Evolutionary conservation across 2,888 invertebrate species (phyloP).

Genomic region (Formica aserva): DNA sequence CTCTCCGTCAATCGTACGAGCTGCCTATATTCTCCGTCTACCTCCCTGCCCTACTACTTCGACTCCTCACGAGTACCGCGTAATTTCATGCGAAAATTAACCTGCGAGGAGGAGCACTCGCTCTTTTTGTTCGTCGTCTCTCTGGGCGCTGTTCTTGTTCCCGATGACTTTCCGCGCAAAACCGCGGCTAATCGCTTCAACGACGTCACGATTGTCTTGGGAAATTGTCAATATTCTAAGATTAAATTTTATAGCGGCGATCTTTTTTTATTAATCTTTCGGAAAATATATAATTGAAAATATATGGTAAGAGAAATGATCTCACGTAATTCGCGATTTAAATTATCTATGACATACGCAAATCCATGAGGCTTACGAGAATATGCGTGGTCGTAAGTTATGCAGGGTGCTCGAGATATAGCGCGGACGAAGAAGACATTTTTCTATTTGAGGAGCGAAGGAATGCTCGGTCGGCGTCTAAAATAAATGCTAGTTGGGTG

Average conservation of each 20-base stretch:
- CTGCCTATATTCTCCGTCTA: background rate
- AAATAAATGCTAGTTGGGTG: conserved; percentile 19
- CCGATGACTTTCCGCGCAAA: conserved; percentile 18
- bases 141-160: background rate
- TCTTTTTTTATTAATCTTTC: background rate
- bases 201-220: conserved; percentile 22
- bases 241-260: conserved; percentile 15
- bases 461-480: background rate
- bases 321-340: background rate
- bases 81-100: conserved; percentile 49
- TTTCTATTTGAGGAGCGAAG: conserved; percentile 8
- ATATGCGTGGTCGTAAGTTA: background rate
- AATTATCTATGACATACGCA: background rate
- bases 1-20: background rate
- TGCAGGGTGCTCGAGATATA: background rate
- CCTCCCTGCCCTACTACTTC: conserved; percentile 3
- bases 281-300: background rate
- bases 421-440: background rate
- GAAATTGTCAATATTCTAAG: conserved; percentile 15
- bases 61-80: background rate
- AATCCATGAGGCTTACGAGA: background rate
- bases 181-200: conserved; percentile 12
- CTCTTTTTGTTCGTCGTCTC: background rate
- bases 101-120: background rate
- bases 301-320: background rate